These are phyloP conservation scores for Yponomeuta evonymella DNA, from an alignment of 2,888 invertebrate genomes.

Conservation along the genomic window DNA sequence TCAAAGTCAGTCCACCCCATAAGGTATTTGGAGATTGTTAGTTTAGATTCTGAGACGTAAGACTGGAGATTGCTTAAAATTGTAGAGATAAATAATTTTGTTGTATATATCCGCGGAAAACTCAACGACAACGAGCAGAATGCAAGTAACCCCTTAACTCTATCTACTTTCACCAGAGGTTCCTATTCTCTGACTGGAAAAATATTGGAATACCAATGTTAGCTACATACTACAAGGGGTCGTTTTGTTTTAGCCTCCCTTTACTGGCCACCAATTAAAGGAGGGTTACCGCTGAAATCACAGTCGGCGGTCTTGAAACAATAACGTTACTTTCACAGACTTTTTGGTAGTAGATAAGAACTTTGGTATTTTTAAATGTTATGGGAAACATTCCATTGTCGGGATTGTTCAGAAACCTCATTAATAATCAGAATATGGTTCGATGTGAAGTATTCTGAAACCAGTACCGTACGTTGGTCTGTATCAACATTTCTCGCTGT, in stretches of 20 bases:
- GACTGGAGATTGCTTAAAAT: not conserved
- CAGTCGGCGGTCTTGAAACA: not conserved
- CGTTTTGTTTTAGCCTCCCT: not conserved
- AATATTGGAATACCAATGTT: not conserved
- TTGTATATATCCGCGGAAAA: not conserved
- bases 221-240: not conserved
- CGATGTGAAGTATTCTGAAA: too few relatives aligned
- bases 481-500: too few relatives aligned
- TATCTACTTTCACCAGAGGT: not conserved
- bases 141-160: not conserved
- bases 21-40: too few relatives aligned
- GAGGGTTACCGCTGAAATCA: not conserved
- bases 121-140: not conserved
- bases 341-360: too few relatives aligned
- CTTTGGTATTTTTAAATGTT: too few relatives aligned
- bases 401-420: too few relatives aligned
- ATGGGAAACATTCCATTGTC: too few relatives aligned
- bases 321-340: too few relatives aligned
- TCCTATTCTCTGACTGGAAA: not conserved
- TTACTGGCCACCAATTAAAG: not conserved
- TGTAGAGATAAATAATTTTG: not conserved
- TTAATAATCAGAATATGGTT: too few relatives aligned
- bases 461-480: too few relatives aligned
- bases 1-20: too few relatives aligned
- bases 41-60: not conserved